phyloP scores from a whole-genome alignment of 2,888 invertebrate species.

The Periphyllus acericola region DNA sequence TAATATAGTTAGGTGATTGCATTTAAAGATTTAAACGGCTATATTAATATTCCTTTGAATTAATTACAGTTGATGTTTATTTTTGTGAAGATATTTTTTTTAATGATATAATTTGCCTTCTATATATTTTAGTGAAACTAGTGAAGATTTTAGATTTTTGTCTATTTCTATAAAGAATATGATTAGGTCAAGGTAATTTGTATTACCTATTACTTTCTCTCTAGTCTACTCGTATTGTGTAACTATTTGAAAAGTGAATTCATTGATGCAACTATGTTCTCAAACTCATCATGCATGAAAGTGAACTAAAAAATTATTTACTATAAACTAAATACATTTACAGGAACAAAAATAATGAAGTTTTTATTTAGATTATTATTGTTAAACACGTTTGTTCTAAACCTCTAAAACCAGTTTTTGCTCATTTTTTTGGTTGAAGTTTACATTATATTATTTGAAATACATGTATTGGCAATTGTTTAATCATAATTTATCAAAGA shows the following conservation, averaged over 20 bases:
- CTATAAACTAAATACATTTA: background rate
- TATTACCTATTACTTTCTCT: slow-evolving; percentile 49
- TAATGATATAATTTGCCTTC: background rate
- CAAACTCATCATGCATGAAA: slow-evolving; percentile 30
- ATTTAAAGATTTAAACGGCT: no score
- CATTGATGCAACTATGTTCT: slow-evolving; percentile 44
- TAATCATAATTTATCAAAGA: background rate
- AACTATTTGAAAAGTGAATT: slow-evolving; percentile 50
- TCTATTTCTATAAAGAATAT: slow-evolving; percentile 12
- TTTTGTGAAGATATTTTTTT: background rate
- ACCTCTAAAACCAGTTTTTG: no score
- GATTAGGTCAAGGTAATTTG: slow-evolving; percentile 51
- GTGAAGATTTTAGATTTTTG: background rate
- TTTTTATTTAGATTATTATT: background rate
- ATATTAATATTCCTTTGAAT: no score
- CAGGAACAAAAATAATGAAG: background rate
- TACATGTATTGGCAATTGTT: no score
- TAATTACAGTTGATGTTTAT: no score
- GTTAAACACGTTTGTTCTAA: no score
- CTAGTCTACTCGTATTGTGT: slow-evolving; percentile 26
- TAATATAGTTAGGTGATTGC: no score
- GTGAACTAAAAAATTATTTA: slow-evolving; percentile 4
- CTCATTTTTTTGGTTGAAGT: no score
- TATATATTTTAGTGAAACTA: background rate
- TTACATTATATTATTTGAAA: no score